phyloP scores from a whole-genome alignment of 2,888 invertebrate genomes.

The Xestia rhomboidea region DNA sequence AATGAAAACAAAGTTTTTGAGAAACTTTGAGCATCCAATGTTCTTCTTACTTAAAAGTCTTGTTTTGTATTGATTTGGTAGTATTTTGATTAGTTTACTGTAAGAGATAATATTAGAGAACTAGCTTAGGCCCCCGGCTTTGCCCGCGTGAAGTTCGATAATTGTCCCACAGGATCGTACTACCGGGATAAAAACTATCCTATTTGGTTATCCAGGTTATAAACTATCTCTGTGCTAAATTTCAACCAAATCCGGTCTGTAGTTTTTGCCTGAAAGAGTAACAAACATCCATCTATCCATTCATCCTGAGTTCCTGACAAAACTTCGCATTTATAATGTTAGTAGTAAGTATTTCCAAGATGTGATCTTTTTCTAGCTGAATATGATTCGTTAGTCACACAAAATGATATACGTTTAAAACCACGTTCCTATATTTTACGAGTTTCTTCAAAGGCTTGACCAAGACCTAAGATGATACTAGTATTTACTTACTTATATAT shows the following conservation, averaged over 20 bases:
- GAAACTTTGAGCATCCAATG: slow-evolving; percentile 38
- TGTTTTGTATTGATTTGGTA: slow-evolving; percentile 40
- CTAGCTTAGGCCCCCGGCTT: too few relatives aligned
- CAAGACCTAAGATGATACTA: neutral
- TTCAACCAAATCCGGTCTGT: too few relatives aligned
- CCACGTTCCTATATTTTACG: neutral
- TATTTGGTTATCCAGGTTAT: too few relatives aligned
- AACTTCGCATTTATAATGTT: too few relatives aligned
- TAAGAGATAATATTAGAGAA: neutral
- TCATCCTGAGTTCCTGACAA: too few relatives aligned
- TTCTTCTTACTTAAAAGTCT: slow-evolving; percentile 28
- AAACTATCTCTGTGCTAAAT: too few relatives aligned
- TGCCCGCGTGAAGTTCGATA: too few relatives aligned
- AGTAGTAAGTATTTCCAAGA: too few relatives aligned
- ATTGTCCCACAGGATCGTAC: too few relatives aligned
- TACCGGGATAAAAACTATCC: too few relatives aligned
- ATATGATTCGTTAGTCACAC: neutral
- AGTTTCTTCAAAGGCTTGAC: neutral
- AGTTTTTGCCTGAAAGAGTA: too few relatives aligned
- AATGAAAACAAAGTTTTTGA: slow-evolving; percentile 54
- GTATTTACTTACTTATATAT: neutral
- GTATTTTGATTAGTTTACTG: slow-evolving; percentile 16
- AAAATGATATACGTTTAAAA: neutral
- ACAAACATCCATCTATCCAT: too few relatives aligned
- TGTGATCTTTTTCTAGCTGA: neutral